These are phyloP conservation scores for Hydroisotoma schaefferi DNA, from an alignment of 2,888 invertebrate species.

Conservation along the genomic window DNA sequence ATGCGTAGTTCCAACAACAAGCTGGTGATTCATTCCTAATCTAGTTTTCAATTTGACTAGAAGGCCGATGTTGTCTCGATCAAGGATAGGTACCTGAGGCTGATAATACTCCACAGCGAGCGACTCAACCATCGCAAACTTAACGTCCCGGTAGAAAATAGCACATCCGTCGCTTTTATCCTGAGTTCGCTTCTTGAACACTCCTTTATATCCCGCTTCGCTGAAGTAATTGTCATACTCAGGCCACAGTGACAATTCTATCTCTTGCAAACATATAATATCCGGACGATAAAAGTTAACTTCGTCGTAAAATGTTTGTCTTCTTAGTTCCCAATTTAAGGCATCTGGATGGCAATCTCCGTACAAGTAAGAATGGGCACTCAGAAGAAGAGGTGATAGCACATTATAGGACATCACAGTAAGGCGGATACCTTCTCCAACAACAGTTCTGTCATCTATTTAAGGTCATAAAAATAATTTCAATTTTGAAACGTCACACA, in stretches of 20 bases:
- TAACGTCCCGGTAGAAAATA: conserved; percentile 68
- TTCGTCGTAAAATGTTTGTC: conserved; percentile 59
- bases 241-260: conserved; percentile 70
- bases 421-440: conserved; percentile 53
- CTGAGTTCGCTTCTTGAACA: conserved; percentile 81
- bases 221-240: conserved; percentile 16
- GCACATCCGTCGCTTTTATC: conserved; percentile 83
- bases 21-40: conserved; percentile 53
- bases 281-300: conserved; percentile 60
- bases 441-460: conserved; percentile 20
- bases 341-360: conserved; percentile 57
- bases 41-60: conserved; percentile 68
- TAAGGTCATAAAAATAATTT: too few species aligned
- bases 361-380: conserved; percentile 71
- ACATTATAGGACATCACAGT: conserved; percentile 82
- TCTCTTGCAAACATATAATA: conserved; percentile 85
- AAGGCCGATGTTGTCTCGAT: conserved; percentile 84
- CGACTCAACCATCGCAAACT: conserved; percentile 65
- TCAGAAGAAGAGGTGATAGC: conserved; percentile 75
- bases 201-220: conserved; percentile 64
- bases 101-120: conserved; percentile 67
- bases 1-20: conserved; percentile 90
- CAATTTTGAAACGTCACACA: too few species aligned
- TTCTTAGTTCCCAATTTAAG: conserved; percentile 69
- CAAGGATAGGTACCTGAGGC: conserved; percentile 61